A percentile compares a stretch with the other conserved stretches of the same genome.
Evolutionary conservation across 2,113 vertebrate genomes (phyloP).

Genomic region (Chloebia gouldiae): DNA sequence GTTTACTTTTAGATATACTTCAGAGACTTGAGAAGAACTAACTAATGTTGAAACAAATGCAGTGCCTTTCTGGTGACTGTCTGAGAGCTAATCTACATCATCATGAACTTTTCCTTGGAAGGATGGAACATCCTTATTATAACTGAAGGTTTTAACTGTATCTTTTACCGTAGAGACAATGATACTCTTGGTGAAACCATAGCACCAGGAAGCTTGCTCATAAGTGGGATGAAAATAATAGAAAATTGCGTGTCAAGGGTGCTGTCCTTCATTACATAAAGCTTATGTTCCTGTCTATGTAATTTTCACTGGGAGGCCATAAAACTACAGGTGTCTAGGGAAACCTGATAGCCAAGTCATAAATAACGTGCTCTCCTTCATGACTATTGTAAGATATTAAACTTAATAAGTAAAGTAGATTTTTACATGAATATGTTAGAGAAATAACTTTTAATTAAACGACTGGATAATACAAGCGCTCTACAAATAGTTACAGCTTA

Average conservation of each 20-base stretch:
- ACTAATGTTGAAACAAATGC: not conserved
- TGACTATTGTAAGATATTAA: not conserved
- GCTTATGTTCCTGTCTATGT: not conserved
- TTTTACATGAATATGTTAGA: slow-evolving; percentile 7
- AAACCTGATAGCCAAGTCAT: not conserved
- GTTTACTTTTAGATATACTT: not conserved
- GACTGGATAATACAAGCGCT: not conserved
- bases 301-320: not conserved
- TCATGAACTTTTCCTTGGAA: not conserved
- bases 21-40: not conserved
- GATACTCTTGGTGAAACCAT: not conserved
- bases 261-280: not conserved
- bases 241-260: not conserved
- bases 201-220: not conserved
- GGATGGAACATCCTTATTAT: not conserved
- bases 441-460: slow-evolving; percentile 43
- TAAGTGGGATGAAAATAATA: not conserved
- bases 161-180: not conserved
- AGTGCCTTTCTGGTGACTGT: not conserved
- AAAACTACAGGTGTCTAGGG: not conserved
- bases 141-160: not conserved
- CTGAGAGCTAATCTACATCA: not conserved
- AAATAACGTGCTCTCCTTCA: not conserved
- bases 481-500: slow-evolving; percentile 32
- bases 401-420: not conserved